phyloP scores from a whole-genome alignment of 2,797 vertebrate species.

The Spizella passerina region DNA sequence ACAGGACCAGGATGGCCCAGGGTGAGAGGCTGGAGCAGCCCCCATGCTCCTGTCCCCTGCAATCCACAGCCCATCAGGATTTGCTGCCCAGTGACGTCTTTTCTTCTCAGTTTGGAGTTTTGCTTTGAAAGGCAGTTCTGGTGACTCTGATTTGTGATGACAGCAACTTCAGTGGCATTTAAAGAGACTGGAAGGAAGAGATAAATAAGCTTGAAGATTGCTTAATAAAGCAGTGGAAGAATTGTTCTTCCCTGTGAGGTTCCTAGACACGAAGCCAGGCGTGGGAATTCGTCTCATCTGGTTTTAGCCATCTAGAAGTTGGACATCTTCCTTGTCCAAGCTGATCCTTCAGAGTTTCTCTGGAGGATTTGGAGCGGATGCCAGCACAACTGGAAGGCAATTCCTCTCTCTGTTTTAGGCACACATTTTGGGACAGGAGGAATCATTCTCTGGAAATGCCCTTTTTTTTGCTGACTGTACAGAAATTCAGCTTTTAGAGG shows the following conservation, averaged over 20 bases:
- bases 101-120: background rate
- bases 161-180: conserved; percentile 44
- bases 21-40: background rate
- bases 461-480: background rate
- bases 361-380: background rate
- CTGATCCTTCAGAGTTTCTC: background rate
- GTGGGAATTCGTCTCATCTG: background rate
- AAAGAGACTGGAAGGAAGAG: background rate
- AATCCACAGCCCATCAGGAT: rapidly evolving
- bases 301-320: background rate
- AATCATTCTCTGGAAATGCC: background rate
- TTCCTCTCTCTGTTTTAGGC: background rate
- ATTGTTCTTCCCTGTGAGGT: background rate
- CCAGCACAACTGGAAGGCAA: background rate
- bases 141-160: conserved; percentile 35
- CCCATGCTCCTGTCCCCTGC: background rate
- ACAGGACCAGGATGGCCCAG: background rate
- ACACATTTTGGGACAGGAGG: background rate
- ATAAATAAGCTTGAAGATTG: conserved; percentile 28
- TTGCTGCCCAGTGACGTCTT: background rate
- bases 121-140: conserved; percentile 8
- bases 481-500: background rate
- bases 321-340: background rate
- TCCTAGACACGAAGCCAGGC: background rate
- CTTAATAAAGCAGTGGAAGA: background rate